Conservation (phyloP, 1,140 invertebrate species). For the Ceratoteleas bidentatus region DNA sequence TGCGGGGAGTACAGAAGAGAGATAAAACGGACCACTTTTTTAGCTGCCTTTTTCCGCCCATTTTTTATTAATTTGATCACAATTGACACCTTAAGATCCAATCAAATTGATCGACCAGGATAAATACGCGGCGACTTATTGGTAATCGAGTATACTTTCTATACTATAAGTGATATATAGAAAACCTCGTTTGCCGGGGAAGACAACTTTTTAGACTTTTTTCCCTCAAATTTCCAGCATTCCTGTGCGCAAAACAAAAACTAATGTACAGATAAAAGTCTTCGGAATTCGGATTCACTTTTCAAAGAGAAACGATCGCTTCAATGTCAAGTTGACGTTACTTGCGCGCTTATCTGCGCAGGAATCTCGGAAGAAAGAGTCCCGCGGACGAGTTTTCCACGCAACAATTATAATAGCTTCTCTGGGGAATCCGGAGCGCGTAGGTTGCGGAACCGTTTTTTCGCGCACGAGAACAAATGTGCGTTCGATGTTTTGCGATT, state of each 20-base stretch:
- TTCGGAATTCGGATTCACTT: constrained; percentile 50
- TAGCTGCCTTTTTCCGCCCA: background rate
- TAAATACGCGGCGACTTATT: background rate
- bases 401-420: constrained; percentile 54
- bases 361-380: constrained; percentile 54
- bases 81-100: background rate
- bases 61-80: background rate
- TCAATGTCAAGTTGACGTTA: constrained; percentile 59
- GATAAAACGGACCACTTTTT: background rate
- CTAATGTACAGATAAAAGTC: constrained; percentile 15
- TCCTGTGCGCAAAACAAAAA: constrained; percentile 14
- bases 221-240: background rate
- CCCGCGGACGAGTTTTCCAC: constrained; percentile 53
- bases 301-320: constrained; percentile 47
- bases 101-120: background rate
- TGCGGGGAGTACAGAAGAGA: too few relatives aligned
- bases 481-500: constrained; percentile 9
- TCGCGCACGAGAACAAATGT: constrained; percentile 23
- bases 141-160: constrained; percentile 2
- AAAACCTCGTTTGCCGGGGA: background rate
- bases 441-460: constrained; percentile 37
- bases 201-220: constrained; percentile 8
- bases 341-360: constrained; percentile 38
- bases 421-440: constrained; percentile 27
- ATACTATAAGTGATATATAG: background rate